Evolutionary conservation across 2,888 invertebrate species (phyloP), one percentile per base, ranked within the genome.

Genomic region (Fissipunctia ypsillon): DNA sequence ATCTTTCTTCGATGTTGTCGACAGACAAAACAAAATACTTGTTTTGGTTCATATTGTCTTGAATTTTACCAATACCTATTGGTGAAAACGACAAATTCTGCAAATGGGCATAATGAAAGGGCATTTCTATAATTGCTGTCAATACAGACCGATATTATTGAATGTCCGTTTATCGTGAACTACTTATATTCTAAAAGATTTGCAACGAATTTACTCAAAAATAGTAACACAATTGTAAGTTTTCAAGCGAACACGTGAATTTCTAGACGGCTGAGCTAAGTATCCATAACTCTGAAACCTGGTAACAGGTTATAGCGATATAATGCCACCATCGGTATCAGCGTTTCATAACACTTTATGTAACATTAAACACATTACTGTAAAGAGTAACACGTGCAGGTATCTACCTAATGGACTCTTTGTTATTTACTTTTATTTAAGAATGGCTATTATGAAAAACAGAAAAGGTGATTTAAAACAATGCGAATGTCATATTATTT

Each of bases 281-380:
- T 64, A 74, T 35, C 50, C 63, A 76, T 80, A 52, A 76, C 57
- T 52, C 31, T 52, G 57, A 63, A 31, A 74, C 38, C 75, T 63
- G 74, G 38, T 19, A 63, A 25, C 57, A 64, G 14, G 38, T 52
- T 76, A 80, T 38, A 31, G 38, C 45, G 3, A 45, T 59, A 80
- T 52, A 76, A 50, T 25, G 59, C 56, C 31, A 35, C n/a, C 7
- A 38, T 9, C 52, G 28, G 22, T 64, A 75, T 59, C 74, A 73
- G 45, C 31, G 25, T 48, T 81, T 75, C 75, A 75, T 75, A 59
- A 77, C 57, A 35, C 45, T 41, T 63, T 65, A 56, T 54, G 22
- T 61, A 66, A 81, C 60, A 81, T 65, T 65, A 43, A 80, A 48
- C 64, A 80, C 43, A 60, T 66, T 45, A 81, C 68, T n/a, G 57